Base-by-base conservation (phyloP, 2,797 vertebrate species). In the Eulemur rubriventer region DNA sequence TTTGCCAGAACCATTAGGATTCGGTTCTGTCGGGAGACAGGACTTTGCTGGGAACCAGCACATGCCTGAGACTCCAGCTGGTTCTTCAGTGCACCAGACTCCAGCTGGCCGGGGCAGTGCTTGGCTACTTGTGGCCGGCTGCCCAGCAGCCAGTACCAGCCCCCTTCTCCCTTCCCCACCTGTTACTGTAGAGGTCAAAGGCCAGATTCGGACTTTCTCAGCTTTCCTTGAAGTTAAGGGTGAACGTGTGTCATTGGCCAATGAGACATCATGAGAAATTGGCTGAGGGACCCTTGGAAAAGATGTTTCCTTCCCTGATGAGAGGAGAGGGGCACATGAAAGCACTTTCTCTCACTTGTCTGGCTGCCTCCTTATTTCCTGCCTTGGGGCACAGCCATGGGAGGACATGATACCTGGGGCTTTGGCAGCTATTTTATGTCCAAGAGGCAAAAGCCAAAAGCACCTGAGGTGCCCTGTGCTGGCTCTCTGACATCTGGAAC, bases 381-480 rank as follows among this genome's bases (percentile, higher is more conserved):
- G 35, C 24, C 35, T 76, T 69, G 10, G 33, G 43, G 35, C 1
- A 7, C 7, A 65, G 73, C 30, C 38, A 10, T 0, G 9, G 46
- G 61, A 89, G 28, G 75, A 83, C 1, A 22, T 3, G 61, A 87
- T 87, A 16, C 7, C n/a, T 28, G 28, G 46, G 48, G 28, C 43
- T 89, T 75, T 76, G 67, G 73, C 43, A 86, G 67, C 67, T 12
- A 46, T 80, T 94, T 86, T 86, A 50, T 78, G 30, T 72, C 48
- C 61, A 65, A 1, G 24, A 96, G 69, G 61, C 89, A 89, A 84
- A 89, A 38, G 38, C 11, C 80, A 70, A 72, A 46, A 52, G 38
- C 50, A 61, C 16, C 43, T 70, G 26, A 46, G 14, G 18, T 41
- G 33, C 43, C 76, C 72, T 4, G 4, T 67, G 35, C n/a, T 28